A percentile compares a stretch with the other conserved stretches of the same genome.
Evolutionary conservation across 2,797 vertebrate genomes (phyloP).

Genomic region (Chloroceryle amazona): DNA sequence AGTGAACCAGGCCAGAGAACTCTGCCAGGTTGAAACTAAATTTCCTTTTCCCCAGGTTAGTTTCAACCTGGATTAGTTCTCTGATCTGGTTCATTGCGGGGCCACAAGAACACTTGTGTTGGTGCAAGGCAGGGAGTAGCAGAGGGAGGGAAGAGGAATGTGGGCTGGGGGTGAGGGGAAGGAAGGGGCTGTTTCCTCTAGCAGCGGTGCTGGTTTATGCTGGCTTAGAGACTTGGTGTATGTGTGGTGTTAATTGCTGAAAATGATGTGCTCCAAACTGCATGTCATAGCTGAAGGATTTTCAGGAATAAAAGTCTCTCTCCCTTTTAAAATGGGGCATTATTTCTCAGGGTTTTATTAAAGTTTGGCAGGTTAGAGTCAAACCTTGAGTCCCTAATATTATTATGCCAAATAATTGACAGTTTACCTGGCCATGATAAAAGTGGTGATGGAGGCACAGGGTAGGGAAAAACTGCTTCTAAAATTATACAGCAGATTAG

Average conservation of each 20-base stretch:
- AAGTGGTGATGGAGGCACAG: neutral
- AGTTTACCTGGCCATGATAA: neutral
- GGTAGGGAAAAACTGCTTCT: neutral
- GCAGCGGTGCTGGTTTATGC: slow-evolving; percentile 32
- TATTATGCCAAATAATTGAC: neutral
- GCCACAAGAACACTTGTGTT: slow-evolving; percentile 49
- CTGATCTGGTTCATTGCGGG: slow-evolving; percentile 42
- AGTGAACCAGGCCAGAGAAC: slow-evolving; percentile 48
- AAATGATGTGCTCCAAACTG: slow-evolving; percentile 31
- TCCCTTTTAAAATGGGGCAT: neutral
- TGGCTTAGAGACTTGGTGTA: slow-evolving; percentile 23
- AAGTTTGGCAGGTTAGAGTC: neutral
- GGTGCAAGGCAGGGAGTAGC: slow-evolving; percentile 11
- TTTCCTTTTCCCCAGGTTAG: slow-evolving; percentile 65
- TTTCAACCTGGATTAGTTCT: slow-evolving; percentile 64
- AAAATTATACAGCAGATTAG: neutral
- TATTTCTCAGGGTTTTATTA: neutral
- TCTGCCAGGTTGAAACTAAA: slow-evolving; percentile 54
- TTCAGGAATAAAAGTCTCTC: slow-evolving; percentile 12
- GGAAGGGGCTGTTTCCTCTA: slow-evolving; percentile 56
- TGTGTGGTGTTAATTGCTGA: slow-evolving; percentile 64
- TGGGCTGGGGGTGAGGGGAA: slow-evolving; percentile 5
- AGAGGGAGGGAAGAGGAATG: slow-evolving; percentile 26
- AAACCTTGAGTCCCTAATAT: neutral
- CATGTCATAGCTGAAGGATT: slow-evolving; percentile 17